Conservation (phyloP, 2,797 vertebrate species). For the Betta splendens region DNA sequence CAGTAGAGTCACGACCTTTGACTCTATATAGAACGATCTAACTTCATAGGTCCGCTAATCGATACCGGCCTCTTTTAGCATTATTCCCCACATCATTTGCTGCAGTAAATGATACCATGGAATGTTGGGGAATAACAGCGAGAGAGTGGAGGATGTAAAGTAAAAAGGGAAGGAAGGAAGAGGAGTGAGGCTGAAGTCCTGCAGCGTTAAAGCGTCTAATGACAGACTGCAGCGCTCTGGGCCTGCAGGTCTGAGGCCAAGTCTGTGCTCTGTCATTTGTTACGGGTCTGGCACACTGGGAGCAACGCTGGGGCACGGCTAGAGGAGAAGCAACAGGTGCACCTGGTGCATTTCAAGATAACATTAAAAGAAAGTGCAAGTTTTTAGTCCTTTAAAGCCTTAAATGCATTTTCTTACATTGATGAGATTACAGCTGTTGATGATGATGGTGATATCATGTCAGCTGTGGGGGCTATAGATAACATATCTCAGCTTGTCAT, state of each 20-base stretch:
- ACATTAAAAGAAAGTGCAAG: too few species aligned
- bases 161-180: conserved; percentile 18
- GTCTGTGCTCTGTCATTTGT: conserved; percentile 76
- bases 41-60: conserved; percentile 25
- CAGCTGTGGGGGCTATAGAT: too few species aligned
- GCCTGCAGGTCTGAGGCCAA: conserved; percentile 72
- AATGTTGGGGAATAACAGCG: conserved; percentile 61
- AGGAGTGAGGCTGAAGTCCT: conserved; percentile 57
- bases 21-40: conserved; percentile 24
- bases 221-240: conserved; percentile 71
- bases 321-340: conserved; percentile 68
- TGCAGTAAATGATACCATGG: conserved; percentile 45
- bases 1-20: conserved; percentile 34
- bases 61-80: conserved; percentile 21
- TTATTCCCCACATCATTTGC: conserved; percentile 42
- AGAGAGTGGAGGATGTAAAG: conserved; percentile 62
- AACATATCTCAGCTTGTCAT: too few species aligned
- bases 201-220: conserved; percentile 75
- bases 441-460: too few species aligned
- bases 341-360: too few species aligned
- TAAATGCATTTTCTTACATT: too few species aligned
- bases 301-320: conserved; percentile 67
- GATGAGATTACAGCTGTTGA: too few species aligned
- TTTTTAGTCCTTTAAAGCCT: too few species aligned
- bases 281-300: conserved; percentile 65